These are phyloP conservation scores for Sturnus vulgaris DNA, from an alignment of 2,113 vertebrate genomes.

Conservation along the genomic window DNA sequence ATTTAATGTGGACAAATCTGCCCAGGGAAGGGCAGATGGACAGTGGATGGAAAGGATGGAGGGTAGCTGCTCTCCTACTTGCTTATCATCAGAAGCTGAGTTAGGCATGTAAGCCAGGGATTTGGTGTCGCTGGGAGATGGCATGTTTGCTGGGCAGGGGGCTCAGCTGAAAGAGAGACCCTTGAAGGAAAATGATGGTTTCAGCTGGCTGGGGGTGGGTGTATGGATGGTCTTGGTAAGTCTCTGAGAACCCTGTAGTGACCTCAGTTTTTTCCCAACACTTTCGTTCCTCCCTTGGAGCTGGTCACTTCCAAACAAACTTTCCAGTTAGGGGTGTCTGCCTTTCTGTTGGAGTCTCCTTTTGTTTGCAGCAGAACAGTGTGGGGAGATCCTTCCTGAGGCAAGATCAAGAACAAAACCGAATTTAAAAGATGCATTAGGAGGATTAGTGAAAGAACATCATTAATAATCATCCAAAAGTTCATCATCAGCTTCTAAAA, in stretches of 20 bases:
- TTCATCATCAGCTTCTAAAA: neutral
- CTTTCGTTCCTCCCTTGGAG: neutral
- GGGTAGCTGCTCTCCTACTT: neutral
- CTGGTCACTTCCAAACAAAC: neutral
- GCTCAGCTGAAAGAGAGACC: neutral
- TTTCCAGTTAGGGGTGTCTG: no score
- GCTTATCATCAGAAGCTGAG: neutral
- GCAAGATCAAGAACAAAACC: fast-evolving
- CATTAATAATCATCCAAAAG: neutral
- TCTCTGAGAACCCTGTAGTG: neutral
- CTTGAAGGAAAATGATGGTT: neutral
- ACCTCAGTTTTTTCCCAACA: neutral
- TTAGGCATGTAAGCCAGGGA: neutral
- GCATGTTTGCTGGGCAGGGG: neutral
- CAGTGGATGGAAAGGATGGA: neutral
- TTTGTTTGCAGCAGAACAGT: neutral
- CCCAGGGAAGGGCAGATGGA: neutral
- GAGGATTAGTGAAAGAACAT: neutral
- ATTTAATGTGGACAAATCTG: fast-evolving
- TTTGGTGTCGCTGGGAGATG: neutral
- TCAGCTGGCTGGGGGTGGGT: neutral
- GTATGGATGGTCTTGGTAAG: neutral
- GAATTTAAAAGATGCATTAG: fast-evolving
- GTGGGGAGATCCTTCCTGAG: neutral
- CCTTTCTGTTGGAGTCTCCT: neutral